Base-by-base conservation (phyloP, 2,888 invertebrate genomes). In the Amaurobius ferox region DNA sequence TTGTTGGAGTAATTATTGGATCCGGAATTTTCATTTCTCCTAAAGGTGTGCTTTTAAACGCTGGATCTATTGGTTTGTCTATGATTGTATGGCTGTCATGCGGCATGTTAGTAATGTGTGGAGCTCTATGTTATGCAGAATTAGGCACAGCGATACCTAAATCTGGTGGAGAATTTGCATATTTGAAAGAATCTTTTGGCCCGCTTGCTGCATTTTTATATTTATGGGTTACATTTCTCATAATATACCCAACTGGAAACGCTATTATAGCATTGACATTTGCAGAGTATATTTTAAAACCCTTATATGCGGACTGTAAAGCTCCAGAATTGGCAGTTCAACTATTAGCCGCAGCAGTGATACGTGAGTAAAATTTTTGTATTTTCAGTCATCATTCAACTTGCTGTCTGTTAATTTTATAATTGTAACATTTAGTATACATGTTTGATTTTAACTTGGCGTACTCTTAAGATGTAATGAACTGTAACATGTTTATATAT, bases 111-210 rank as follows among this genome's bases (percentile, higher is more conserved):
- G 97, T 97, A 28, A 95, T 97, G 93, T 94, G 98, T 81, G 98
- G 98, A 7, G 98, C 98, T 0, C 93, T 98, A 28, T 98, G 98
- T 92, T 99, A 98, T 91, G 98, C 98, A 13, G 98, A 99, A 93
- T 93, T 98, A 89, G 98, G 98, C 90, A 95, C 95, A 23, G 93
- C 94, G 28, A 95, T 99, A 90, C 96, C 97, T 2, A 96, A 97
- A 90, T 97, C 97, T 87, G 98, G 98, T 28, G 98, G 98, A 0
- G 98, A 99, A 92, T 99, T 99, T 91, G 97, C 98, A 39, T 99
- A 99, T 90, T 97, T 99, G 88, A 94, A 95, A 90, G 95, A 97
- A 91, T 96, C 98, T 0, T 98, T 95, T 91, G 98, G 98, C 29
- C 94, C 95, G 0, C 92, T 99, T 79, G 97, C 97, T 23, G 96